These are phyloP conservation scores for Megaceryle maxima DNA, from an alignment of 2,113 vertebrate genomes.

Conservation along the genomic window DNA sequence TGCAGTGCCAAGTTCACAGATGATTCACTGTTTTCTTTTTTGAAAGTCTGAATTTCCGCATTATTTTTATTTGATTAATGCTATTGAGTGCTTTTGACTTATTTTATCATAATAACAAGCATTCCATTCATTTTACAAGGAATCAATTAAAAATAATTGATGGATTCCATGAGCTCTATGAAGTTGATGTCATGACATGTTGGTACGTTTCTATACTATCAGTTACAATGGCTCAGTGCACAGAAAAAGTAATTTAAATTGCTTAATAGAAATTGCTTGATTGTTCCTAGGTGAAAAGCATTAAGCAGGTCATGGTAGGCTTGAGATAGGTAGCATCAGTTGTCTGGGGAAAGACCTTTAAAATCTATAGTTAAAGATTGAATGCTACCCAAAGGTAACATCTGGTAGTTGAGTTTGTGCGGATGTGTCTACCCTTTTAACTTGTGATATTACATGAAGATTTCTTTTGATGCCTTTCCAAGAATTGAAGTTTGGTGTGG, in stretches of 20 bases:
- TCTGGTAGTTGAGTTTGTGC: neutral
- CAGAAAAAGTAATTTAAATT: neutral
- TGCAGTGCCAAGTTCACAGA: slow-evolving; percentile 17
- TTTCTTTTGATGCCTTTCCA: neutral
- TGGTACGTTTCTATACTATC: neutral
- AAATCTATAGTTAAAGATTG: neutral
- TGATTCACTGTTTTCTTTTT: slow-evolving; percentile 9
- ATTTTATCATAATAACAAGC: neutral
- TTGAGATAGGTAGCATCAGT: neutral
- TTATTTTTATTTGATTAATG: slow-evolving; percentile 52
- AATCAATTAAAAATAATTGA: neutral
- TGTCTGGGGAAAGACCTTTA: neutral
- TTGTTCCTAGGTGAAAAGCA: neutral
- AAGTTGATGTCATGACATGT: neutral
- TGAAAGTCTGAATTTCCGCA: neutral
- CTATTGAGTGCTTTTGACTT: neutral
- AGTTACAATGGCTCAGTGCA: neutral
- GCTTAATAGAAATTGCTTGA: neutral
- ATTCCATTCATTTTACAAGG: slow-evolving; percentile 24
- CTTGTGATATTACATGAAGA: neutral
- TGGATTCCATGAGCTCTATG: neutral
- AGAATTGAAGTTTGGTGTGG: neutral
- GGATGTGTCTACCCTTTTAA: neutral
- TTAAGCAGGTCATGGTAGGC: neutral
- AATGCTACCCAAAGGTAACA: neutral